Conservation (phyloP, 2,888 invertebrate species). For the Anarsia innoxiella region DNA sequence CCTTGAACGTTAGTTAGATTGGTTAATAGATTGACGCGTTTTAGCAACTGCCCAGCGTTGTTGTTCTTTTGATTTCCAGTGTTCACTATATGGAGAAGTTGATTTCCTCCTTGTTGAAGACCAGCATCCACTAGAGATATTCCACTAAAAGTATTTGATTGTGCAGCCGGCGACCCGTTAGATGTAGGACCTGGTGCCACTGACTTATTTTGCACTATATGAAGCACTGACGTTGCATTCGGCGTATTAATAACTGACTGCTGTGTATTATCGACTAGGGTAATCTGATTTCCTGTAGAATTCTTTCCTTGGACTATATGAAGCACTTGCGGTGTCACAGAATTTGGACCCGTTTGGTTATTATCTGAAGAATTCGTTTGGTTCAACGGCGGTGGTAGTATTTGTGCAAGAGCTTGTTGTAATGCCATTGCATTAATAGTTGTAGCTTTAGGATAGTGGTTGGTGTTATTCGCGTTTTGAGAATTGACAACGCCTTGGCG, state of each 20-base stretch:
- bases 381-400: constrained; percentile 60
- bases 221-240: constrained; percentile 56
- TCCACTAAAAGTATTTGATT: constrained; percentile 50
- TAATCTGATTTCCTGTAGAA: constrained; percentile 51
- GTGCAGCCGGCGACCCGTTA: constrained; percentile 37
- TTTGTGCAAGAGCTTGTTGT: constrained; percentile 67
- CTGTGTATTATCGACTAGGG: constrained; percentile 54
- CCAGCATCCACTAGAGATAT: constrained; percentile 60
- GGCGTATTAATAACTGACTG: constrained; percentile 55
- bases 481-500: constrained; percentile 39
- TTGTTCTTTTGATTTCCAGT: constrained; percentile 55
- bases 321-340: constrained; percentile 50
- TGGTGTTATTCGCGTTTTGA: constrained; percentile 35
- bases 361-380: constrained; percentile 43
- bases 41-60: constrained; percentile 53
- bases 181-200: constrained; percentile 29
- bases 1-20: constrained; percentile 66
- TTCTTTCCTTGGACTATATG: constrained; percentile 69
- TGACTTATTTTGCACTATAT: constrained; percentile 65
- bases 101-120: constrained; percentile 62
- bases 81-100: constrained; percentile 68
- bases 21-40: constrained; percentile 66
- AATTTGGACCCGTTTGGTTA: constrained; percentile 35
- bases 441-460: constrained; percentile 47
- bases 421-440: constrained; percentile 58